These are phyloP conservation scores for Pithecia hirsuta DNA, from an alignment of 2,797 vertebrate genomes.

Conservation along the genomic window DNA sequence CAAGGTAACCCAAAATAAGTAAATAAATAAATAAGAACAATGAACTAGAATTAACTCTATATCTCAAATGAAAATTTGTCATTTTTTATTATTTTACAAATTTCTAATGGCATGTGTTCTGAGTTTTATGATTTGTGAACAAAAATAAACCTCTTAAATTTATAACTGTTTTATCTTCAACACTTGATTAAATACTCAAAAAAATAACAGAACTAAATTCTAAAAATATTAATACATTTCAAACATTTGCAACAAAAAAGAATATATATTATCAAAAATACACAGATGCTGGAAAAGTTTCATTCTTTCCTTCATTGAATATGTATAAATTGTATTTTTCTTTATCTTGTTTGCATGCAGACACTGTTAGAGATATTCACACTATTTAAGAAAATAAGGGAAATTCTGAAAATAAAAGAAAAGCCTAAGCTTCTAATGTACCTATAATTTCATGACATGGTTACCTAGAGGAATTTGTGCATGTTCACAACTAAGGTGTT, in stretches of 20 bases:
- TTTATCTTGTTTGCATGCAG: background rate
- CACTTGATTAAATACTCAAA: background rate
- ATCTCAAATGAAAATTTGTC: background rate
- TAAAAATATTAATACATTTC: background rate
- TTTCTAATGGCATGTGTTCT: background rate
- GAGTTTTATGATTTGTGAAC: background rate
- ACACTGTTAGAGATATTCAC: background rate
- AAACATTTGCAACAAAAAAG: background rate
- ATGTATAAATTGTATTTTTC: background rate
- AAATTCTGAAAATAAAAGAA: background rate
- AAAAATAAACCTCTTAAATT: conserved; percentile 6
- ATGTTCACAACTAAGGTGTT: background rate
- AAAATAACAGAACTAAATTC: background rate
- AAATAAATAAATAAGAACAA: background rate
- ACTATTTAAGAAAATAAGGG: background rate
- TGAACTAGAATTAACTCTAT: background rate
- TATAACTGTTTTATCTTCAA: background rate
- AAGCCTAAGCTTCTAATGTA: background rate
- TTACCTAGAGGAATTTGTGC: background rate
- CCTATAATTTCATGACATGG: background rate
- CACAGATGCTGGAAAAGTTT: background rate
- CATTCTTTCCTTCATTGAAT: background rate
- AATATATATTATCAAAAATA: background rate
- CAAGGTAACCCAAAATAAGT: background rate
- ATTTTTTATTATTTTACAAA: background rate